Percentiles rank a stretch among this genome's conserved stretches.
Evolutionary conservation across 1,140 invertebrate species (phyloP).

Genomic region (Microplitis mediator): DNA sequence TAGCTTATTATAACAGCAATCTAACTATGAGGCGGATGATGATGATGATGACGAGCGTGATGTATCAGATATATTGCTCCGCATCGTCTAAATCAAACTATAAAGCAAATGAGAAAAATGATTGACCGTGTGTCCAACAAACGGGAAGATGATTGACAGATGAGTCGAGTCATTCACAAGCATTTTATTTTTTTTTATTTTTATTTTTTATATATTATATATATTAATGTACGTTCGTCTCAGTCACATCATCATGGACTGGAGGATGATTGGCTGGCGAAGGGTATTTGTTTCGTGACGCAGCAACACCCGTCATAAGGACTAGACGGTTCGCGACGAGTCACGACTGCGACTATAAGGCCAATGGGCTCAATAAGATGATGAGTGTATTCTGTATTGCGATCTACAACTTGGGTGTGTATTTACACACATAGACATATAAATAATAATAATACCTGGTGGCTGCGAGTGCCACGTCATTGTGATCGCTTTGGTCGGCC

Average conservation of each 20-base stretch:
- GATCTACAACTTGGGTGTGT: background rate
- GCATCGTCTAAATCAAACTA: background rate
- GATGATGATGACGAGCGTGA: background rate
- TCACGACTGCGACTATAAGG: conserved; percentile 27
- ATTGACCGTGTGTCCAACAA: conserved; percentile 19
- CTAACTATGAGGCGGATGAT: no score
- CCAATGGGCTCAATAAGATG: conserved; percentile 33
- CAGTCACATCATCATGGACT: conserved; percentile 43
- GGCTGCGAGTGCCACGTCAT: conserved; percentile 50
- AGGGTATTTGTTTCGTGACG: conserved; percentile 58
- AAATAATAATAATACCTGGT: background rate
- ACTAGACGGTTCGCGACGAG: conserved; percentile 20
- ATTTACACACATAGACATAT: no score
- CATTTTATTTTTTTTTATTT: conserved; percentile 8
- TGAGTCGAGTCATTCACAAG: conserved; percentile 48
- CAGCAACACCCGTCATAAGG: conserved; percentile 42
- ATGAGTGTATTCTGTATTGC: conserved; percentile 1
- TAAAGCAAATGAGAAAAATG: conserved; percentile 4
- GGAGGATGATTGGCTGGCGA: conserved; percentile 48
- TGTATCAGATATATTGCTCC: no score
- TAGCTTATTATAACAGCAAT: background rate
- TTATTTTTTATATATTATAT: background rate
- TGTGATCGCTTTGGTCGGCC: conserved; percentile 21
- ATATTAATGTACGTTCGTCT: background rate
- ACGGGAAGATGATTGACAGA: conserved; percentile 47